These are phyloP conservation scores for Pangasius djambal DNA, from an alignment of 2,797 vertebrate genomes.

Conservation along the genomic window DNA sequence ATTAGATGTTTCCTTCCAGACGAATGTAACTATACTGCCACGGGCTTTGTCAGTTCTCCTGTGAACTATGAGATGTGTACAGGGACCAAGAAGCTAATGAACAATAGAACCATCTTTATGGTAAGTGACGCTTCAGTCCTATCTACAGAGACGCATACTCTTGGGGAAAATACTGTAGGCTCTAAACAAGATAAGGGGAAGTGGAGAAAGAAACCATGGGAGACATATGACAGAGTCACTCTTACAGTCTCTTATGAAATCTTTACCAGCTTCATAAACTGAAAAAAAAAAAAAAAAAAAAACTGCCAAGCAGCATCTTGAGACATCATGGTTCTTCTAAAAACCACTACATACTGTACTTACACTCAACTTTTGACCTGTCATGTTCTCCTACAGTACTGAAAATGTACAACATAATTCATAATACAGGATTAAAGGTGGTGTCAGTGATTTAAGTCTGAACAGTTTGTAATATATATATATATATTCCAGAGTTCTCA, in stretches of 20 bases:
- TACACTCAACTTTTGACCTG: background rate
- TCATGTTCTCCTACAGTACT: background rate
- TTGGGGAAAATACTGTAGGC: background rate
- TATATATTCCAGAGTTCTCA: background rate
- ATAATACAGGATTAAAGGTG: background rate
- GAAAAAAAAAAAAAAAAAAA: background rate
- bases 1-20: background rate
- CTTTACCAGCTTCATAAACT: background rate
- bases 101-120: slow-evolving; percentile 15
- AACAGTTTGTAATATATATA: background rate
- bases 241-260: background rate
- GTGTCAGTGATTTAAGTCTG: background rate
- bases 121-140: slow-evolving; percentile 5
- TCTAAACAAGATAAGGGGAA: slow-evolving; percentile 21
- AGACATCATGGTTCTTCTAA: background rate
- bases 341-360: background rate
- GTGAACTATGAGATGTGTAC: background rate
- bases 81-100: slow-evolving; percentile 20
- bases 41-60: slow-evolving; percentile 13
- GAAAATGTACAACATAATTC: background rate
- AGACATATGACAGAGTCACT: background rate
- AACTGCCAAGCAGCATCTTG: background rate
- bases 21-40: background rate
- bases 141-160: slow-evolving; percentile 24
- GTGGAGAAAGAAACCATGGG: background rate